A percentile compares a stretch with the other conserved stretches of the same genome.
Evolutionary conservation across 2,888 invertebrate species (phyloP).

Genomic region (Argynnis bischoffii): DNA sequence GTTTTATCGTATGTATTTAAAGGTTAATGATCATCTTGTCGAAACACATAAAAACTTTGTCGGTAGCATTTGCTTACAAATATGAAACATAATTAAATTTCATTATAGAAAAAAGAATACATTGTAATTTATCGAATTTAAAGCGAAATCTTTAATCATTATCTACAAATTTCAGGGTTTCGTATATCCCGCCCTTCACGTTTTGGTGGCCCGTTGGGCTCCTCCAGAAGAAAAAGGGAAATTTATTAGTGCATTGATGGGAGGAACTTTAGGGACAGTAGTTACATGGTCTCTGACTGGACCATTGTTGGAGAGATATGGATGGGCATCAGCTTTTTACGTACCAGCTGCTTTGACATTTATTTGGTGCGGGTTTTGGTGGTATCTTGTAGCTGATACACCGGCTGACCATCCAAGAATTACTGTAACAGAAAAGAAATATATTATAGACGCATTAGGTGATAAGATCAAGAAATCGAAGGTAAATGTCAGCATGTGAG

Average conservation of each 20-base stretch:
- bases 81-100: not conserved
- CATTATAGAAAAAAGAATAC: not conserved
- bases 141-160: not conserved
- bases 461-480: slow-evolving; percentile 80
- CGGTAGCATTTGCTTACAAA: too few relatives aligned
- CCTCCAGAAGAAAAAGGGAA: slow-evolving; percentile 89
- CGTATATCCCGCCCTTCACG: slow-evolving; percentile 84
- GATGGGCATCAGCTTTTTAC: slow-evolving; percentile 87
- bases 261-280: slow-evolving; percentile 88
- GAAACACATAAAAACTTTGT: too few relatives aligned
- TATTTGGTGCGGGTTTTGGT: slow-evolving; percentile 83
- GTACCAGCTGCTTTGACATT: slow-evolving; percentile 81
- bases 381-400: slow-evolving; percentile 84
- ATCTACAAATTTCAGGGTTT: slow-evolving; percentile 70
- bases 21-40: too few relatives aligned
- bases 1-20: too few relatives aligned
- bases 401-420: slow-evolving; percentile 85
- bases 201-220: slow-evolving; percentile 87
- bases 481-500: slow-evolving; percentile 57
- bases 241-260: slow-evolving; percentile 87
- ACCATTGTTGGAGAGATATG: slow-evolving; percentile 82
- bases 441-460: slow-evolving; percentile 84
- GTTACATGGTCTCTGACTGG: slow-evolving; percentile 87
- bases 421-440: slow-evolving; percentile 82
- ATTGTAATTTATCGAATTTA: not conserved